phyloP scores from a whole-genome alignment of 2,797 vertebrate species.

The Valencia hispanica region DNA sequence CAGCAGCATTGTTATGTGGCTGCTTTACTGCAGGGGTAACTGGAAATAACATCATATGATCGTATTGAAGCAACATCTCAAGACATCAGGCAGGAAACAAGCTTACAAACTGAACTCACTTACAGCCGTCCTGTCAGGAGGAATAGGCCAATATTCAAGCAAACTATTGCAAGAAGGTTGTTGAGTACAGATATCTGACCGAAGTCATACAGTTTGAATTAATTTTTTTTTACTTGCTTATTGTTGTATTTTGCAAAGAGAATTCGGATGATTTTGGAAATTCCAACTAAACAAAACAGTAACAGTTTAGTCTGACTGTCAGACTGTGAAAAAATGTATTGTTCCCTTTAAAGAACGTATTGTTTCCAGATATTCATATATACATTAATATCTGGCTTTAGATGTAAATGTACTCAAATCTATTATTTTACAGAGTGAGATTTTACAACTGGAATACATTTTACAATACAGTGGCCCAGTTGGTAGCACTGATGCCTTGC shows the following conservation, averaged over 20 bases:
- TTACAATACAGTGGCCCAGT: not conserved
- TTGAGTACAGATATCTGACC: not conserved
- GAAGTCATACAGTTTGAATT: not conserved
- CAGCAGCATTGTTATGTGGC: not conserved
- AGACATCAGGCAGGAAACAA: not conserved
- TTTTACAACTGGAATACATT: not conserved
- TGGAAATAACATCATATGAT: not conserved
- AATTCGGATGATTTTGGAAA: not conserved
- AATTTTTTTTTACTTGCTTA: not conserved
- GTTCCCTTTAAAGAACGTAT: not conserved
- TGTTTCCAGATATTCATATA: not conserved
- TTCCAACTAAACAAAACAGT: not conserved
- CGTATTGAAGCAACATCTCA: not conserved
- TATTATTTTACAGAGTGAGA: not conserved
- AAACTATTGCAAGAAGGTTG: not conserved
- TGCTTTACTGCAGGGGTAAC: not conserved
- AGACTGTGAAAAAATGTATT: not conserved
- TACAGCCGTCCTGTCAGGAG: too few relatives aligned
- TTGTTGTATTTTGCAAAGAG: not conserved
- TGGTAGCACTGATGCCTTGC: too few relatives aligned
- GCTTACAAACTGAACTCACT: not conserved
- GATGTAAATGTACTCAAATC: slow-evolving; percentile 1
- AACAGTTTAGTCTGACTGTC: not conserved
- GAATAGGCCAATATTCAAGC: not conserved
- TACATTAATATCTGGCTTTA: not conserved